Evolutionary conservation across 2,797 vertebrate species (phyloP).

Genomic region (Sitta carolinensis): DNA sequence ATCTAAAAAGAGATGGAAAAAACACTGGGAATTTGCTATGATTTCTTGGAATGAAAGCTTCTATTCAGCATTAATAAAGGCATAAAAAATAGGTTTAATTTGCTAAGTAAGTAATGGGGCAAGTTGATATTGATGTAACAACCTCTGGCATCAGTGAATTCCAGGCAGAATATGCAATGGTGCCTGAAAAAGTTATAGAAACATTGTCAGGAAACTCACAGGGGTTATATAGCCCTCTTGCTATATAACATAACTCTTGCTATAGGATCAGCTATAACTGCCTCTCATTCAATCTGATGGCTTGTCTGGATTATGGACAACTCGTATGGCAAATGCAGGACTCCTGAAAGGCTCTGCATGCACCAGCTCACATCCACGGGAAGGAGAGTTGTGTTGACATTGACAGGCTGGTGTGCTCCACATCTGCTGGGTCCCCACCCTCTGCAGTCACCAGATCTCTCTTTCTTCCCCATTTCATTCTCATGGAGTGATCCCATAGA

Average conservation of each 20-base stretch:
- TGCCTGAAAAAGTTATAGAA: neutral
- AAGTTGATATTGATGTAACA: neutral
- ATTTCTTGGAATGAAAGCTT: neutral
- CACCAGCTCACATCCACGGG: neutral
- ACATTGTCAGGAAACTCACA: neutral
- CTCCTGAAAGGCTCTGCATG: neutral
- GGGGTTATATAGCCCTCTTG: neutral
- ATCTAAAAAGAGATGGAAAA: neutral
- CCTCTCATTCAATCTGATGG: neutral
- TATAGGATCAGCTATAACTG: neutral
- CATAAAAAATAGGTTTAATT: neutral
- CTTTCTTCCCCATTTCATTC: neutral
- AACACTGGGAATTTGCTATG: neutral
- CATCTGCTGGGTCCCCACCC: fast-evolving
- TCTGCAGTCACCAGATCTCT: neutral
- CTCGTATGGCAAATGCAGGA: fast-evolving
- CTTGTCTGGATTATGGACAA: neutral
- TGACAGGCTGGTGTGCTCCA: fast-evolving
- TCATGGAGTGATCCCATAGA: neutral
- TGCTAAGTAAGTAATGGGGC: neutral
- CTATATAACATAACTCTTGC: neutral
- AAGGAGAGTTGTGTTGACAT: neutral
- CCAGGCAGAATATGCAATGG: neutral
- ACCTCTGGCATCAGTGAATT: neutral
- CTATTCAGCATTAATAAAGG: neutral